Evolutionary conservation across 1,140 invertebrate species (phyloP), one percentile per base, ranked within the genome.

Genomic region (Nebria ingens): DNA sequence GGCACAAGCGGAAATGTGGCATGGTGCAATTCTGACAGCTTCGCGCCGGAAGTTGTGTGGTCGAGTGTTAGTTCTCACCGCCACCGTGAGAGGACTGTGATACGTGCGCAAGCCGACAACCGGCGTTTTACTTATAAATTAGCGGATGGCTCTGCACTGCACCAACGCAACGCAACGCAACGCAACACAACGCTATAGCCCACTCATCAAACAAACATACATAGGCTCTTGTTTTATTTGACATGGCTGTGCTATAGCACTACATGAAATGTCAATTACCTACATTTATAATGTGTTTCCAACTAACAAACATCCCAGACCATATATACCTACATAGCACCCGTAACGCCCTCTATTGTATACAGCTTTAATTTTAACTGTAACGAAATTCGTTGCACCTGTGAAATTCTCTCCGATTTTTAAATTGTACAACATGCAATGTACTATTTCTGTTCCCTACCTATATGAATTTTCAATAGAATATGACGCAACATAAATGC

Each of bases 221-320:
- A n/a, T n/a, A n/a, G 25, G 25, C 25, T 34, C 25, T 34, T 34
- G 25, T 34, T 34, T 6, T n/a, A 34, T 34, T 9, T 9, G 25
- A n/a, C n/a, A 34, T n/a, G 25, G 25, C 6, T 34, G n/a, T 34
- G 6, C 25, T 6, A 45, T 17, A 17, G 6, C 6, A 3, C 25
- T 45, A 45, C 40, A 45, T 45, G 40, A 45, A 45, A 45, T 45
- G 40, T 45, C 40, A 45, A 45, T 45, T 45, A 45, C 40, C 9
- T 4, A n/a, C n/a, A n/a, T n/a, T n/a, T n/a, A 3, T 45, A 45
- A 45, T 45, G 40, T 34, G 25, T 6, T n/a, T 6, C 25, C 6
- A 34, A 34, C 25, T 6, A 34, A 34, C 25, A 34, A 34, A 34
- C 25, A n/a, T 34, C 6, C 25, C 25, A n/a, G n/a, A n/a, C n/a